Evolutionary conservation across 2,113 vertebrate species (phyloP), one percentile per base, ranked within the genome.

Genomic region (Ceyx margarethae): DNA sequence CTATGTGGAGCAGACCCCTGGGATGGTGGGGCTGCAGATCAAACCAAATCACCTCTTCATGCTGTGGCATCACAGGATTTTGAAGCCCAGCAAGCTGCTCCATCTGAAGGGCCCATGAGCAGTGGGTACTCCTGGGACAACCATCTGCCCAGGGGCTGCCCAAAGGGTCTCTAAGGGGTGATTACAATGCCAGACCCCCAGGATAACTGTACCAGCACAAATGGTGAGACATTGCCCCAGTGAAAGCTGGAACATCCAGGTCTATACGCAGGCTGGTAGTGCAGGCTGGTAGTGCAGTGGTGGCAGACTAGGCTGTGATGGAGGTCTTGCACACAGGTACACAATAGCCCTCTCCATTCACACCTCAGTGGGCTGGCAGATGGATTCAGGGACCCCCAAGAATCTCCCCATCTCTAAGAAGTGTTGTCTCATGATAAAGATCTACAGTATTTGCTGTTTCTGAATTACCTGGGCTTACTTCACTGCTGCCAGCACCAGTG

Each of bases 231-330:
- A 3, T 64, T 20, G 4, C 28, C 15, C 10, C 19, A 21, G 13
- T 1, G 1, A 54, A 68, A 54, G 8, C 18, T 42, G 53, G 53
- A 64, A 37, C 17, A 42, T 29, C n/a, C 69, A 31, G 29, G 11
- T 33, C 45, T 37, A 2, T 8, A 17, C 0, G 0, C 0, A 2
- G 48, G 40, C 31, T 48, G 40, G 23, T 13, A 43, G 67, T 25
- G 19, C 48, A 60, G 45, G 40, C 31, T 48, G 40, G 21, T 13
- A 43, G 67, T 25, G 17, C 48, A 60, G 45, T 37, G 37, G 9
- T 37, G 37, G 37, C 9, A 37, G 37, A n/a, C 5, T 2, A 28
- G 45, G 35, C 22, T 54, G n/a, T 14, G 26, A 13, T 16, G 35
- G 68, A 58, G n/a, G 40, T 25, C 64, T 51, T 28, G 48, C 46